Conservation (phyloP, 1,140 invertebrate species). For the Grapholita molesta region DNA sequence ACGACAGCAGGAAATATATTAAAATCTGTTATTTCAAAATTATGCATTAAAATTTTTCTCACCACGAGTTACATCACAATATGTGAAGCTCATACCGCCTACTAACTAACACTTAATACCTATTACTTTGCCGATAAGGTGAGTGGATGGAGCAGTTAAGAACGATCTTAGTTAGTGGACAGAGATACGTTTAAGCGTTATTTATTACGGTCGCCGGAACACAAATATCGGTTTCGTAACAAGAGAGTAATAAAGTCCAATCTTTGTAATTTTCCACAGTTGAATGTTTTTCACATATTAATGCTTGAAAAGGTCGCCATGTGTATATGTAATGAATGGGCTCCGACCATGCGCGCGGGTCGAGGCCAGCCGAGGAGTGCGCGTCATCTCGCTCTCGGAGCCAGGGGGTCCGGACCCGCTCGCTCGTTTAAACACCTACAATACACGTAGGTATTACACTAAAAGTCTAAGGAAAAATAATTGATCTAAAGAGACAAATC, state of each 20-base stretch:
- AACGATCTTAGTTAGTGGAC: slow-evolving; percentile 1
- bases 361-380: not conserved
- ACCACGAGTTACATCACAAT: not conserved
- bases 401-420: not conserved
- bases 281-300: not conserved
- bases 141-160: slow-evolving; percentile 10
- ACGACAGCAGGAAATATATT: not conserved
- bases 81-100: not conserved
- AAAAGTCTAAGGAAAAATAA: not conserved
- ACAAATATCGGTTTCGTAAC: not conserved
- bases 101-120: slow-evolving; percentile 5
- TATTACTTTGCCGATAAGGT: slow-evolving; percentile 12
- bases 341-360: not conserved
- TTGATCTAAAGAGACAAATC: not conserved
- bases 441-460: not conserved
- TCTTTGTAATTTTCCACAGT: not conserved
- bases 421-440: not conserved
- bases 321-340: not conserved
- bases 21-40: not conserved
- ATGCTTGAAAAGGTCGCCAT: not conserved
- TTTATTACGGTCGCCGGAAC: slow-evolving; percentile 1
- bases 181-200: slow-evolving; percentile 10
- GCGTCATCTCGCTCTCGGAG: not conserved
- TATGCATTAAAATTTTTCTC: not conserved
- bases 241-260: slow-evolving; percentile 8